Percentiles rank a stretch among this genome's conserved stretches.
phyloP scores from a whole-genome alignment of 2,888 invertebrate species.

The Brachypalpus laphriformis region DNA sequence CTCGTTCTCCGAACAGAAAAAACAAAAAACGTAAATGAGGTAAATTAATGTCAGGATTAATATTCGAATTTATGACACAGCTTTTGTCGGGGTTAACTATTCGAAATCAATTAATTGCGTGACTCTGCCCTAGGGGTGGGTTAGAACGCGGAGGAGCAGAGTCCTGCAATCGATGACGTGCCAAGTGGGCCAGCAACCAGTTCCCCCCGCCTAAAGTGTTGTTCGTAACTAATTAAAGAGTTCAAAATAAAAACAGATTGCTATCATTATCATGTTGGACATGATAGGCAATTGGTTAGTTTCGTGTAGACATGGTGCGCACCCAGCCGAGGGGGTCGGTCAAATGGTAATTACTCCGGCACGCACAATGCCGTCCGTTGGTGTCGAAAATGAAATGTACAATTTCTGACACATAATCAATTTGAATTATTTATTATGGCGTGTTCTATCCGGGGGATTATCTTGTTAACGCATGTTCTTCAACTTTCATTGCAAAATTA shows the following conservation, averaged over 20 bases:
- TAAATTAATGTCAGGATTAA: slow-evolving; percentile 73
- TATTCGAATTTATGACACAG: slow-evolving; percentile 69
- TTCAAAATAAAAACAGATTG: slow-evolving; percentile 64
- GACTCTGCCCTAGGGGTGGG: slow-evolving; percentile 11
- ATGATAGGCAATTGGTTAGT: slow-evolving; percentile 72
- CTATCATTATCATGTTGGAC: slow-evolving; percentile 73
- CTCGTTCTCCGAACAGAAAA: background rate
- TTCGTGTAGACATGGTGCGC: slow-evolving; percentile 47
- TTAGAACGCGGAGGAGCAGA: background rate
- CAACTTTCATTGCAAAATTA: slow-evolving; percentile 57
- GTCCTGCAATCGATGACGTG: slow-evolving; percentile 44
- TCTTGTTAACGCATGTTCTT: slow-evolving; percentile 64
- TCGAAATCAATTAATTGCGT: slow-evolving; percentile 73
- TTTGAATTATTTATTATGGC: slow-evolving; percentile 70
- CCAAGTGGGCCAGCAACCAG: background rate
- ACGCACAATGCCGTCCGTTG: slow-evolving; percentile 48
- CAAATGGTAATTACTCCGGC: slow-evolving; percentile 54
- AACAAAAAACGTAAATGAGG: slow-evolving; percentile 44
- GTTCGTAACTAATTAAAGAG: slow-evolving; percentile 66
- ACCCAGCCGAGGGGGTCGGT: background rate
- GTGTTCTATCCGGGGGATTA: slow-evolving; percentile 47
- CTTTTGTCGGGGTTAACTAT: slow-evolving; percentile 63
- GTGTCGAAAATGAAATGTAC: slow-evolving; percentile 69
- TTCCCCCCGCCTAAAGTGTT: slow-evolving; percentile 36
- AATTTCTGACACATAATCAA: slow-evolving; percentile 73